Base-by-base conservation (phyloP, 2,113 vertebrate genomes). In the Dicerorhinus sumatrensis region DNA sequence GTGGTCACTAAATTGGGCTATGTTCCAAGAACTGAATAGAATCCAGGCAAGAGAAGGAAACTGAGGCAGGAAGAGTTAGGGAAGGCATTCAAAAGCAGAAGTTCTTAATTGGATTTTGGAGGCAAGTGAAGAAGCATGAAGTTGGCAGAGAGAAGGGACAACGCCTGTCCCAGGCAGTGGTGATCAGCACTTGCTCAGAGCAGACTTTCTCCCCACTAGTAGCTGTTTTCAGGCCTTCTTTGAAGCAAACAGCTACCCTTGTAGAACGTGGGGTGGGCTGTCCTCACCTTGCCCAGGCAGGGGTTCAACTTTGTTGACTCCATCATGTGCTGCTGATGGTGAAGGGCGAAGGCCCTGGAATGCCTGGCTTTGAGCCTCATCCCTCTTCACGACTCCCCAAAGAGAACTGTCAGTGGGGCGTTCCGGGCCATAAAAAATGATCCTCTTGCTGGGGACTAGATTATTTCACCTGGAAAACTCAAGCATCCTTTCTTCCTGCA, bases 401-500 rank as follows among this genome's bases (percentile, higher is more conserved):
- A 98, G 97, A 98, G 96, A 98, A 98, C 98, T 99, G 99, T 99
- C 98, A 98, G 96, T 75, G 98, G 98, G n/a, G 93, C 92, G 98
- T 99, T 99, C 99, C 97, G 91, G 91, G 39, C 92, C 93, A 98
- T 99, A 98, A 99, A 98, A 98, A 98, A 99, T 98, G 97, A 98
- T 93, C 77, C 63, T 94, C 95, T 96, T 97, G 98, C 98, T 92
- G 96, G 63, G 96, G 98, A 98, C 97, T 92, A 96, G 97, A 97
- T 98, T 96, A 97, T 98, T 98, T 98, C 95, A 98, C 97, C 94
- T 97, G 98, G 95, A 96, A 97, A 97, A 81, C 54, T 36, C 69
- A 90, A 83, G 75, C 60, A 36, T 90, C 63, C 54, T 89, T 95
- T 96, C 83, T 96, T 96, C 94, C 96, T 95, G 54, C 58, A 83